These are phyloP conservation scores for Trichogramma dendrolimi DNA, from an alignment of 2,888 invertebrate genomes.

Conservation along the genomic window DNA sequence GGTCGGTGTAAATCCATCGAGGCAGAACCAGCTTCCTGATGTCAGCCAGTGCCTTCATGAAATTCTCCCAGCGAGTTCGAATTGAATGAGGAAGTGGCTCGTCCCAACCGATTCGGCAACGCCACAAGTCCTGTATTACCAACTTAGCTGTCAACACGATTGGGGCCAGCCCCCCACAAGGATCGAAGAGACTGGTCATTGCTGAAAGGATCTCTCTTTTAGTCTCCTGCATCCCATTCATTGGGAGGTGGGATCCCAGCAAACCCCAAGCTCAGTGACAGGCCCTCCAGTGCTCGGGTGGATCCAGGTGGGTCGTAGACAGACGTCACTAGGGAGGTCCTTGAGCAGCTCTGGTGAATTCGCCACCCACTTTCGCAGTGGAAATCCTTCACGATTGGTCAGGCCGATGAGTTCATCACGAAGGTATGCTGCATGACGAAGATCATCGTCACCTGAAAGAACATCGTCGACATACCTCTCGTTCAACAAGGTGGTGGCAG, in stretches of 20 bases:
- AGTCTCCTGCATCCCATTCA: not conserved
- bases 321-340: not conserved
- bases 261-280: conserved; percentile 10
- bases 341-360: not conserved
- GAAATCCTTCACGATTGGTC: not conserved
- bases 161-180: too few species aligned
- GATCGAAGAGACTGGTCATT: too few species aligned
- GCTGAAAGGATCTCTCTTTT: too few species aligned
- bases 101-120: not conserved
- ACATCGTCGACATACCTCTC: conserved; percentile 8
- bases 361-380: conserved; percentile 7
- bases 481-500: not conserved
- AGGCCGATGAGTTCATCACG: conserved; percentile 2
- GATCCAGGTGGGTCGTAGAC: conserved; percentile 5
- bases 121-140: too few species aligned
- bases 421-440: not conserved
- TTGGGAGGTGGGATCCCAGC: not conserved
- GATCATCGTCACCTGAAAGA: not conserved
- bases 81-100: not conserved
- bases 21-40: not conserved
- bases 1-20: not conserved
- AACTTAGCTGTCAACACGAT: too few species aligned
- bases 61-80: not conserved
- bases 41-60: not conserved
- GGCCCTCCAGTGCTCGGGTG: not conserved